These are phyloP conservation scores for Drosophila limbata DNA, from an alignment of 2,888 invertebrate species.

Conservation along the genomic window DNA sequence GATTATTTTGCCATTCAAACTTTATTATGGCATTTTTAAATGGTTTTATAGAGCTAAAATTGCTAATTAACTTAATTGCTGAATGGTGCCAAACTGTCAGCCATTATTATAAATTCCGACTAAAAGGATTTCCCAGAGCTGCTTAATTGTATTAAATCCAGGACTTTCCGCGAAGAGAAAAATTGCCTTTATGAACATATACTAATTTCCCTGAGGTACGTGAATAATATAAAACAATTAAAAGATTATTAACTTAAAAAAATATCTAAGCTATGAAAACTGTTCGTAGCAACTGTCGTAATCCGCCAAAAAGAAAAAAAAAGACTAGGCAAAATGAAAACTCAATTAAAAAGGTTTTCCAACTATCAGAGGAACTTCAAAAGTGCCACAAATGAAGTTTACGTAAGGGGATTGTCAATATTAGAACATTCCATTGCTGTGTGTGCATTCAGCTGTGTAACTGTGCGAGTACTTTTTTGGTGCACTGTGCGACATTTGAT, in stretches of 20 bases:
- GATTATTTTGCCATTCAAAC: too few relatives aligned
- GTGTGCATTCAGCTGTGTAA: slow-evolving; percentile 27
- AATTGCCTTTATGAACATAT: not conserved
- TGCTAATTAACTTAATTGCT: not conserved
- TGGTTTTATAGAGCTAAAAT: not conserved
- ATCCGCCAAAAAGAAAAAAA: not conserved
- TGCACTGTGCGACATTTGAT: slow-evolving; percentile 37
- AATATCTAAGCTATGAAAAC: not conserved
- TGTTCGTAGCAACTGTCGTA: not conserved
- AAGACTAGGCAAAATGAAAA: not conserved
- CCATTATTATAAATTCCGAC: not conserved
- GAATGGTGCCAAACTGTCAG: not conserved
- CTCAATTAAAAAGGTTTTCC: slow-evolving; percentile 3
- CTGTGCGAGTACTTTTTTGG: slow-evolving; percentile 38
- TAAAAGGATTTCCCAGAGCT: not conserved
- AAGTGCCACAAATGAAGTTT: slow-evolving; percentile 22
- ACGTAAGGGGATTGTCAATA: slow-evolving; percentile 10
- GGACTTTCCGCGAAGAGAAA: not conserved
- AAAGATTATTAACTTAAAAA: not conserved
- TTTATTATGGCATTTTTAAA: too few relatives aligned
- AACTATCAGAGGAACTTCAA: not conserved
- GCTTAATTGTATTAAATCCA: not conserved
- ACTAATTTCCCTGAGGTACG: not conserved
- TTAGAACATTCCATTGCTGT: slow-evolving; percentile 24
- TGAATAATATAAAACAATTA: not conserved